These are phyloP conservation scores for Cochlearius cochlearius DNA, from an alignment of 2,113 vertebrate genomes.

Conservation along the genomic window DNA sequence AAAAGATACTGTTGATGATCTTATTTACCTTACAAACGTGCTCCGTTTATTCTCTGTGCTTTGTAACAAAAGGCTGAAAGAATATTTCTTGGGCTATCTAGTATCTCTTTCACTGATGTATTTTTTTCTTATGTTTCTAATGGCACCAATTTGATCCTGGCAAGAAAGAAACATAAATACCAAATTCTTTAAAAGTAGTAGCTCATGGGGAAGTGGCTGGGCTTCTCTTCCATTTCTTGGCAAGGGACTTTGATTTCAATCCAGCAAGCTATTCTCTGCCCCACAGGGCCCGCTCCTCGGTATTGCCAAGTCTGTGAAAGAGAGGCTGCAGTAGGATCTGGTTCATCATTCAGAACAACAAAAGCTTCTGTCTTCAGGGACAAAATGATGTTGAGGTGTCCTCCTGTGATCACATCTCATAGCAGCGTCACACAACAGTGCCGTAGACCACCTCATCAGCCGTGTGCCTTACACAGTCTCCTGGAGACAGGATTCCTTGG, in stretches of 20 bases:
- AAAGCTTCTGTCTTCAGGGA: neutral
- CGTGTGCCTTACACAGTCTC: fast-evolving
- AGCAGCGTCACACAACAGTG: neutral
- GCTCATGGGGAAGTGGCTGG: neutral
- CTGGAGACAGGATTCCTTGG: neutral
- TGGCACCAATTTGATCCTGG: neutral
- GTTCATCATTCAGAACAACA: neutral
- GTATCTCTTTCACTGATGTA: neutral
- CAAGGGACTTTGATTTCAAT: neutral
- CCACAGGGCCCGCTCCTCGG: neutral
- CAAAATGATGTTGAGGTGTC: neutral
- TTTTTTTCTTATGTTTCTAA: neutral
- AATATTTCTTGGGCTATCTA: neutral
- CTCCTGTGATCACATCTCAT: neutral
- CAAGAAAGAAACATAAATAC: neutral
- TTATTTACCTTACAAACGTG: neutral
- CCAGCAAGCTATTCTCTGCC: neutral
- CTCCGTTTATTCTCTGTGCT: neutral
- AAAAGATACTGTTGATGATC: neutral
- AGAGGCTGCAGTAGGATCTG: neutral
- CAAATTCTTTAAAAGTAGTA: neutral
- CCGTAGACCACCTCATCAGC: neutral
- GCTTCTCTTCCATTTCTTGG: neutral
- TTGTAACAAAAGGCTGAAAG: neutral
- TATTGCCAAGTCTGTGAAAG: neutral